phyloP scores from a whole-genome alignment of 2,113 vertebrate species.

The human (Homo sapiens) region DNA sequence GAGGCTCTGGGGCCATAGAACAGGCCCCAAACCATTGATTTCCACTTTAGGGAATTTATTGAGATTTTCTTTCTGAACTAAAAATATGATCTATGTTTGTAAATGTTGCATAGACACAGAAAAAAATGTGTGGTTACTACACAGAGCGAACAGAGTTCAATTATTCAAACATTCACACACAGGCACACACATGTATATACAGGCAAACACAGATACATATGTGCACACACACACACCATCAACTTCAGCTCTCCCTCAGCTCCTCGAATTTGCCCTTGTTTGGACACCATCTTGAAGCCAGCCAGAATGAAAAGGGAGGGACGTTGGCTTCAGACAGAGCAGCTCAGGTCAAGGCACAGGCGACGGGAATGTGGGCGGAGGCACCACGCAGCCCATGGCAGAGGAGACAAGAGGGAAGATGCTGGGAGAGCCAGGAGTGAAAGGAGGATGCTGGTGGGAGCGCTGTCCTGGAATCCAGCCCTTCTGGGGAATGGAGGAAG shows the following conservation, averaged over 20 bases:
- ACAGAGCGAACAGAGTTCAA: not conserved
- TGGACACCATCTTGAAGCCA: not conserved
- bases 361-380: not conserved
- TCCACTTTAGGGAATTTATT: not conserved
- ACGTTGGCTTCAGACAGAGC: not conserved
- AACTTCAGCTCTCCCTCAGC: not conserved
- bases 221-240: not conserved
- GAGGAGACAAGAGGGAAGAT: not conserved
- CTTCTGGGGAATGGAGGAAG: not conserved
- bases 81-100: not conserved
- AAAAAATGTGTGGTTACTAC: not conserved
- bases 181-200: too few species aligned
- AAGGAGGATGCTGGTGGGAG: not conserved
- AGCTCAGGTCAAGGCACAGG: not conserved
- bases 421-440: not conserved
- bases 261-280: not conserved
- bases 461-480: not conserved
- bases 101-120: not conserved
- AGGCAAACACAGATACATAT: too few species aligned
- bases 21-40: not conserved
- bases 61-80: not conserved
- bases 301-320: not conserved
- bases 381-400: not conserved
- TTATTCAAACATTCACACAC: not conserved
- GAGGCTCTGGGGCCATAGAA: not conserved